Percentiles rank a stretch among this genome's conserved stretches.
These are phyloP conservation scores for Eciton burchellii DNA, from an alignment of 1,140 invertebrate genomes.

Conservation along the genomic window DNA sequence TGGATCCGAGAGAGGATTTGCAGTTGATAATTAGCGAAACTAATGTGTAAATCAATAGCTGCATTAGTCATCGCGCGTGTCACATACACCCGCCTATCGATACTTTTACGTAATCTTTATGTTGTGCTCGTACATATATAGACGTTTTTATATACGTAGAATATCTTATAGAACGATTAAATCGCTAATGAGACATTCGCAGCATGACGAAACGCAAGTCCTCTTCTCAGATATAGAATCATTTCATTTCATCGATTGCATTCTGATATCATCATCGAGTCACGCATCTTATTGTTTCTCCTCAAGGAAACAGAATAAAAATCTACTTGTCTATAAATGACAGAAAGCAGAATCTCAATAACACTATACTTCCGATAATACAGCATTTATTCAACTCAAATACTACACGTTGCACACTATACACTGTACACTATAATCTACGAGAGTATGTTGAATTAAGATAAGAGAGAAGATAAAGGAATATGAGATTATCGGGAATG, in stretches of 20 bases:
- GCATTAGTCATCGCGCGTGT: neutral
- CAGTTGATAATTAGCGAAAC: conserved; percentile 1
- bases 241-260: conserved; percentile 15
- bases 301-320: conserved; percentile 20
- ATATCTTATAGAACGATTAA: neutral
- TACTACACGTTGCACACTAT: conserved; percentile 11
- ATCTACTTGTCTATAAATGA: conserved; percentile 19
- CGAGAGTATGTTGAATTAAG: neutral
- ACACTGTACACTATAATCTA: conserved; percentile 7
- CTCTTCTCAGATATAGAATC: neutral
- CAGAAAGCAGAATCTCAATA: conserved; percentile 22
- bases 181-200: neutral
- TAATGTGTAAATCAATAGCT: neutral
- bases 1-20: conserved; percentile 18
- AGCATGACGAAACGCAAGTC: conserved; percentile 17
- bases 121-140: no score
- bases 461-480: conserved; percentile 20
- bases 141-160: no score
- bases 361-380: neutral
- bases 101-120: conserved; percentile 8
- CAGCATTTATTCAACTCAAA: conserved; percentile 16
- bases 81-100: neutral
- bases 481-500: neutral
- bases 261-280: conserved; percentile 13
- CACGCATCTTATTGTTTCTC: neutral